Evolutionary conservation across 2,113 vertebrate species (phyloP).

Genomic region (Apteryx owenii): DNA sequence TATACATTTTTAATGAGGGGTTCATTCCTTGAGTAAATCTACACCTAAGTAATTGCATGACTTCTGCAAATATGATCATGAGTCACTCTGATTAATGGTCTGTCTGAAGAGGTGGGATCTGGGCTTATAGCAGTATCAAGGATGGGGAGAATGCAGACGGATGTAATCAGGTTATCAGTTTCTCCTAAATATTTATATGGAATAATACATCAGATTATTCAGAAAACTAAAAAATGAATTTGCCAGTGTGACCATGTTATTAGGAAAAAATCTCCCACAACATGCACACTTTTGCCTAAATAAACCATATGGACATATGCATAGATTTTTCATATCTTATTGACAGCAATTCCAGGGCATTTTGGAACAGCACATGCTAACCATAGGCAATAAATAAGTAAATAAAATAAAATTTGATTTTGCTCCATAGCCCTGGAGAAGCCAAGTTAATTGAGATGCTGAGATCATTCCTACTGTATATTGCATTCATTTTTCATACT

Average conservation of each 20-base stretch:
- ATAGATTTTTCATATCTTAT: not conserved
- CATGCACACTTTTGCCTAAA: not conserved
- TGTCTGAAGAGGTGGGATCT: constrained; percentile 20
- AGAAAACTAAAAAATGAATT: not conserved
- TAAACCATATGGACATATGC: not conserved
- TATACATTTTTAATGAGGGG: not conserved
- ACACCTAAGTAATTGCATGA: not conserved
- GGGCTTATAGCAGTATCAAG: not conserved
- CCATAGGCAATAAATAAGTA: not conserved
- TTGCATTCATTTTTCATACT: constrained; percentile 12
- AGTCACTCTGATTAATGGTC: constrained; percentile 30
- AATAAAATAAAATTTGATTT: not conserved
- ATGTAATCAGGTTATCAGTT: constrained; percentile 27
- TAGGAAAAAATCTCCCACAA: not conserved
- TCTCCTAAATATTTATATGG: constrained; percentile 17
- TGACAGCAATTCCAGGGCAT: not conserved
- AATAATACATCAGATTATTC: constrained; percentile 18
- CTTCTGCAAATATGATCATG: not conserved
- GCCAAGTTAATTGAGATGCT: not conserved
- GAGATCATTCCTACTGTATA: not conserved
- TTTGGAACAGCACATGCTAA: not conserved
- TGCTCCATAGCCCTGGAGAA: not conserved
- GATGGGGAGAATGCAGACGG: not conserved
- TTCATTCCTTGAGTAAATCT: not conserved
- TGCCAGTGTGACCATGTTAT: not conserved